Conservation (phyloP, 2,797 vertebrate species). For the Acrossocheilus wenchowensis region DNA sequence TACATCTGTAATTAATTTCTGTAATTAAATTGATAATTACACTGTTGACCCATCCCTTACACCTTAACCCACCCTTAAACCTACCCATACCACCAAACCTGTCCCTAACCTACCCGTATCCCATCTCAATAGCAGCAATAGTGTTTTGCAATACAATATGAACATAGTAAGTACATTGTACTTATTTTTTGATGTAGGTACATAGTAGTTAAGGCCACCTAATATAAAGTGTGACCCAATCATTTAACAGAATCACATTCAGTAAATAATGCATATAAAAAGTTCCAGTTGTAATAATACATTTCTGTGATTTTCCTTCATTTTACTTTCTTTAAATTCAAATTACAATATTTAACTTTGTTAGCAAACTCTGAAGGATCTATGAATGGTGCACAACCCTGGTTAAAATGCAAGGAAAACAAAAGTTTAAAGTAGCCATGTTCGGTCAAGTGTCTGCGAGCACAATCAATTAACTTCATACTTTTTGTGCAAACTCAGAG, state of each 20-base stretch:
- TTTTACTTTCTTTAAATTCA: not conserved
- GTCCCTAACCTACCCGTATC: too few relatives aligned
- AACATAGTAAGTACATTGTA: too few relatives aligned
- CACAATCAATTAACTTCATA: conserved; percentile 26
- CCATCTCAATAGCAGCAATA: too few relatives aligned
- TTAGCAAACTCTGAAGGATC: not conserved
- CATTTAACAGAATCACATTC: not conserved
- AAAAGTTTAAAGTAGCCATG: not conserved
- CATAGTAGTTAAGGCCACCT: too few relatives aligned
- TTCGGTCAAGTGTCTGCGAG: not conserved
- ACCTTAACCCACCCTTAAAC: too few relatives aligned
- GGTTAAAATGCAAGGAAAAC: conserved; percentile 2
- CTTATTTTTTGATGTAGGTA: too few relatives aligned
- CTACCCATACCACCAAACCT: too few relatives aligned
- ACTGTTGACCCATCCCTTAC: too few relatives aligned
- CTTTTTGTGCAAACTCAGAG: conserved; percentile 32
- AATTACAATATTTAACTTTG: not conserved
- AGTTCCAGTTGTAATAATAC: not conserved
- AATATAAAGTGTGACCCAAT: too few relatives aligned
- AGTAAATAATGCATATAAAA: not conserved
- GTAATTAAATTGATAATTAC: too few relatives aligned
- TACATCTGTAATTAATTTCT: too few relatives aligned
- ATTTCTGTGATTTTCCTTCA: not conserved
- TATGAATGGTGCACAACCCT: not conserved
- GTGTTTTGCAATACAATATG: too few relatives aligned